phyloP scores from a whole-genome alignment of 2,888 invertebrate species.

The Troides helena region DNA sequence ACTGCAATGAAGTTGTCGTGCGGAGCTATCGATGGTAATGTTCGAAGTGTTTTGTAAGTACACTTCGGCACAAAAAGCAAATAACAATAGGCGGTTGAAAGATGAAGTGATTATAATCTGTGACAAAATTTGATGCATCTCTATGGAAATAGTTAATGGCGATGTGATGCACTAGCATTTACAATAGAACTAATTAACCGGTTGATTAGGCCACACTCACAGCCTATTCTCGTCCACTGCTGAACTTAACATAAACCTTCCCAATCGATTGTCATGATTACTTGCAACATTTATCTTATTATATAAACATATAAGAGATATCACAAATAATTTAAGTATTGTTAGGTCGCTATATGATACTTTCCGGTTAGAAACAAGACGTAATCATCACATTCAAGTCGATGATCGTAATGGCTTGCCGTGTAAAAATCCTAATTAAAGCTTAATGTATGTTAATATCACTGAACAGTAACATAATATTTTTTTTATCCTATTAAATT shows the following conservation, averaged over 20 bases:
- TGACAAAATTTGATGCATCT: background rate
- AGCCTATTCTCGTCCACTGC: too few species aligned
- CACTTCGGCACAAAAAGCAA: background rate
- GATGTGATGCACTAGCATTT: background rate
- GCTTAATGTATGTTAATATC: too few species aligned
- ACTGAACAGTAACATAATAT: too few species aligned
- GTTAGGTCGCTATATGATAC: too few species aligned
- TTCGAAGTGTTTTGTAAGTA: slow-evolving; percentile 14
- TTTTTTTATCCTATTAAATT: too few species aligned
- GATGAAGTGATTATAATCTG: background rate
- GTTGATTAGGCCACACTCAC: background rate
- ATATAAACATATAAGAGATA: too few species aligned
- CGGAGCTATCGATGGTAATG: slow-evolving; percentile 2
- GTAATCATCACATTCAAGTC: too few species aligned
- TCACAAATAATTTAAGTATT: too few species aligned
- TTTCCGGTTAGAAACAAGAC: too few species aligned
- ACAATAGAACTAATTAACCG: background rate
- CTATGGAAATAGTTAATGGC: background rate
- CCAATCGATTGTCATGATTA: background rate
- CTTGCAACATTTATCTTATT: background rate
- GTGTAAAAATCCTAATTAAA: too few species aligned
- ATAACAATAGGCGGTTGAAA: slow-evolving; percentile 12
- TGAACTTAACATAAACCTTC: background rate
- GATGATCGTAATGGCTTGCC: too few species aligned
- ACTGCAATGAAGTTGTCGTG: slow-evolving; percentile 9